Evolutionary conservation across 2,797 vertebrate species (phyloP), one percentile per base, ranked within the genome.

Genomic region (Phrynocephalus guinanensis): DNA sequence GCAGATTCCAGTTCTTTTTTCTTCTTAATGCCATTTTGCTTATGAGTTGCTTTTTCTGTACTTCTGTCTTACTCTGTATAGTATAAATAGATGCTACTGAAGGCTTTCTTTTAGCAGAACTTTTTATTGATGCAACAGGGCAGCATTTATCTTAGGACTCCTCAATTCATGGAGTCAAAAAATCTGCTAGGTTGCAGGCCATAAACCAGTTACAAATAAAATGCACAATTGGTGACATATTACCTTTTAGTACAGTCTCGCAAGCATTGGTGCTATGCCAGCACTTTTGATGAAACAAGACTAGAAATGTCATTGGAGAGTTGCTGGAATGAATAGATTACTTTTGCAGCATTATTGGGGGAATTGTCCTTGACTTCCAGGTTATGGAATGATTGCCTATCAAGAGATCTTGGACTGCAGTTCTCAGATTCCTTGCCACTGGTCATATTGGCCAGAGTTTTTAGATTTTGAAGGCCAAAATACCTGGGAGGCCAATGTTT

Each of bases 11-110:
- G 33, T 92, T 93, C 63, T 91, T 76, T 78, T 75, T 89, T 71
- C 52, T 86, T 90, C 86, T 71, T 90, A 81, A 84, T 91, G 92
- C 70, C 75, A 78, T 44, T 76, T 91, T 79, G 52, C 75, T 91
- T 30, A 6, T 84, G 83, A 38, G 68, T 86, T 88, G 52, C 68
- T 87, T 63, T 90, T 88, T 28, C 5, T 68, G 0, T 16, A 60
- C 84, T 91, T 52, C 82, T 90, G 82, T 44, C 79, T 90, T 87
- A 63, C 44, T 90, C 67, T 50, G 11, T 70, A 10, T 84, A 82
- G 88, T 38, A 1, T 77, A 87, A 91, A 33, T 86, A 67, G 56
- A 28, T 83, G 38, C 80, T 84, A 63, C 9, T 68, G 89, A 84
- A 78, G 0, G 0, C 83, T 20, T 92, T 84, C 72, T 72, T 90